phyloP scores from a whole-genome alignment of 1,140 invertebrate genomes.

The Venustaconcha ellipsiformis region DNA sequence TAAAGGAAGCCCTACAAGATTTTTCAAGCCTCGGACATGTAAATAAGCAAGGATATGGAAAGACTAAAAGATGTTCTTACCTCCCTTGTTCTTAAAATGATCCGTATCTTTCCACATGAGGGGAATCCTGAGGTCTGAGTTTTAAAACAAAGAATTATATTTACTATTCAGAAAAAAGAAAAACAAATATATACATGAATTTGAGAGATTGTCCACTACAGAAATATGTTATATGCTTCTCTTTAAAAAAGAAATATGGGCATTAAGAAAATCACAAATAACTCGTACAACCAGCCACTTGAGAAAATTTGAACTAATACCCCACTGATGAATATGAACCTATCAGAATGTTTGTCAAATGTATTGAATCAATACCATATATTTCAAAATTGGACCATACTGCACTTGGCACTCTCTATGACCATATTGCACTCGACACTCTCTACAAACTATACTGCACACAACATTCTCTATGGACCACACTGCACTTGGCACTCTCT shows the following conservation, averaged over 20 bases:
- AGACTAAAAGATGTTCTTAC: conserved; percentile 35
- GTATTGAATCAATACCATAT: no score
- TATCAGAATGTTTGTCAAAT: background rate
- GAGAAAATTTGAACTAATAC: background rate
- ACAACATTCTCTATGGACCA: no score
- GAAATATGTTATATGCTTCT: conserved; percentile 1
- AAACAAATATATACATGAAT: conserved; percentile 15
- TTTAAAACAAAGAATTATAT: conserved; percentile 56
- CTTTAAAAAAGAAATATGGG: conserved; percentile 10
- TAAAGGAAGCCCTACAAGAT: no score
- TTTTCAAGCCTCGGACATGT: no score
- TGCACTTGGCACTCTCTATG: no score
- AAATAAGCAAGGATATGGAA: no score
- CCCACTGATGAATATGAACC: background rate
- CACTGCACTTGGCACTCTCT: no score
- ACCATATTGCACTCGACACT: no score
- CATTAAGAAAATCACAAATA: background rate
- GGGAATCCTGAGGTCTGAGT: conserved; percentile 78
- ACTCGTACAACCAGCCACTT: background rate
- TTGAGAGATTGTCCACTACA: background rate
- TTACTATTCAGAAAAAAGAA: conserved; percentile 1
- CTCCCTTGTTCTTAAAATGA: conserved; percentile 81
- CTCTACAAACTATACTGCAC: no score
- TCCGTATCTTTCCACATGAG: conserved; percentile 81
- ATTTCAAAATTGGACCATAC: no score